Evolutionary conservation across 2,113 vertebrate species (phyloP).

Genomic region (Heterotilapia buettikoferi): DNA sequence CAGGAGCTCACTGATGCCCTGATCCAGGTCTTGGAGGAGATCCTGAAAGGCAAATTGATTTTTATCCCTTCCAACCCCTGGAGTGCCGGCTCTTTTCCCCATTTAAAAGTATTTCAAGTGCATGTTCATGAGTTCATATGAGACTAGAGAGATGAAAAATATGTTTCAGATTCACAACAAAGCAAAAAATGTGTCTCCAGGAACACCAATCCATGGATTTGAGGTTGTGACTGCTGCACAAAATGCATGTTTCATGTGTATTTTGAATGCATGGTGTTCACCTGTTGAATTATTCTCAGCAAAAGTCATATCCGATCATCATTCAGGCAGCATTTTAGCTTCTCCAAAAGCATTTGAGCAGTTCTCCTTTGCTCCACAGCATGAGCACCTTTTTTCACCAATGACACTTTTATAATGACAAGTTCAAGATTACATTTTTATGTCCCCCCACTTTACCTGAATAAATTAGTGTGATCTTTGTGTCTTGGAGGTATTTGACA

Average conservation of each 20-base stretch:
- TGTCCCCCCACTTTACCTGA: background rate
- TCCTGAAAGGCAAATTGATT: fast-evolving
- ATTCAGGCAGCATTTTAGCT: background rate
- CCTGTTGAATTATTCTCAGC: fast-evolving
- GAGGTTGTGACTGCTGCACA: background rate
- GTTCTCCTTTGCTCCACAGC: background rate
- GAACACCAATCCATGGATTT: fast-evolving
- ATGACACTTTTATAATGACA: background rate
- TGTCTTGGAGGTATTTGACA: background rate
- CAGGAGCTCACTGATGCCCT: fast-evolving
- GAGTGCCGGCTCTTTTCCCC: fast-evolving
- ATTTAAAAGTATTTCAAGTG: background rate
- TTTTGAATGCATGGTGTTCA: background rate
- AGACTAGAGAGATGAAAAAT: background rate
- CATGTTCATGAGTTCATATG: background rate
- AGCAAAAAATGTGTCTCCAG: fast-evolving
- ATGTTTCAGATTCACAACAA: background rate
- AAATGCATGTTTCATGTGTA: background rate
- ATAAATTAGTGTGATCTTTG: conserved; percentile 29
- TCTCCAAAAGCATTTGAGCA: background rate
- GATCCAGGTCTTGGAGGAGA: background rate
- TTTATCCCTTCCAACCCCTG: fast-evolving
- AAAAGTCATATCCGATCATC: background rate
- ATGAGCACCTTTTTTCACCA: background rate
- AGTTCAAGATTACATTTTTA: conserved; percentile 24